A percentile compares a stretch with the other conserved stretches of the same genome.
phyloP scores from a whole-genome alignment of 2,888 invertebrate species.

The Silvanus unidentatus region DNA sequence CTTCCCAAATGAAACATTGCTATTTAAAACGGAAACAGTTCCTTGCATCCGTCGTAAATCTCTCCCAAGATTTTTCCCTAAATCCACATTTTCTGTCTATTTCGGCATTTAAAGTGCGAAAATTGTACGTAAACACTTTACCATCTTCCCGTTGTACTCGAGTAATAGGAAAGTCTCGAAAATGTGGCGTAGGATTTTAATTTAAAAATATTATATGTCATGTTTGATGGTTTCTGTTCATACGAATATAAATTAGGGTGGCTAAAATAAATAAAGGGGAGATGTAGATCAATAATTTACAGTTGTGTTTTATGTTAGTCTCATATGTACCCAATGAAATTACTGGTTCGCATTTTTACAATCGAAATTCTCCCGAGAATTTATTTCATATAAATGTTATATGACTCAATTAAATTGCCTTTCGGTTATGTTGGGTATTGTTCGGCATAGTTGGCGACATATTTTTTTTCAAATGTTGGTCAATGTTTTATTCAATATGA shows the following conservation, averaged over 20 bases:
- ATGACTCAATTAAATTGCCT: slow-evolving; percentile 39
- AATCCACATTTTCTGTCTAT: too few species aligned
- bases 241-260: slow-evolving; percentile 43
- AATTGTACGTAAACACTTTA: too few species aligned
- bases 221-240: slow-evolving; percentile 2
- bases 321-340: slow-evolving; percentile 39
- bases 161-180: too few species aligned
- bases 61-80: too few species aligned
- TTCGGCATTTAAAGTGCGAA: too few species aligned
- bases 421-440: slow-evolving; percentile 28
- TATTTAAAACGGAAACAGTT: too few species aligned
- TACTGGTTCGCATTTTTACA: slow-evolving; percentile 42
- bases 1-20: too few species aligned
- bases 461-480: slow-evolving; percentile 23
- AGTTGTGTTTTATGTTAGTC: slow-evolving; percentile 42
- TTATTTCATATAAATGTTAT: slow-evolving; percentile 42
- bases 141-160: too few species aligned
- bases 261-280: slow-evolving; percentile 46
- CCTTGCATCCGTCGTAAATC: too few species aligned
- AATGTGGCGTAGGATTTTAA: background rate
- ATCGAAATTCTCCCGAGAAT: slow-evolving; percentile 41
- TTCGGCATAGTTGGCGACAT: slow-evolving; percentile 27
- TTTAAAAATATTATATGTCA: background rate
- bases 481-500: slow-evolving; percentile 24
- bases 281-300: slow-evolving; percentile 44